phyloP scores from a whole-genome alignment of 2,113 vertebrate species.

The Tringa solitaria region DNA sequence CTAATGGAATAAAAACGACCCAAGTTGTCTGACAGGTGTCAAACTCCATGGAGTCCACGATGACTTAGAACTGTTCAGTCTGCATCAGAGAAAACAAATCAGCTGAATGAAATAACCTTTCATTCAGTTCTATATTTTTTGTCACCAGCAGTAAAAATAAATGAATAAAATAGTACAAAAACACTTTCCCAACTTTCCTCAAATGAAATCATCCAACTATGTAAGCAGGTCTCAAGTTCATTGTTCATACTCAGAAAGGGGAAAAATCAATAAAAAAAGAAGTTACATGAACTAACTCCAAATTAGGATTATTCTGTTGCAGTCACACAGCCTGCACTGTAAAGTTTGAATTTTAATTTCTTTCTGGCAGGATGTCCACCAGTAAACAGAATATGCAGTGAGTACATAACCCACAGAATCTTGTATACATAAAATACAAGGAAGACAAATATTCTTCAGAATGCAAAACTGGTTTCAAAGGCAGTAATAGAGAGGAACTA shows the following conservation, averaged over 20 bases:
- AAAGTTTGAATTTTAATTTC: neutral
- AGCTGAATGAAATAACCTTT: constrained; percentile 46
- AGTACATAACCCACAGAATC: neutral
- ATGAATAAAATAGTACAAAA: neutral
- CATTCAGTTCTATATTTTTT: constrained; percentile 34
- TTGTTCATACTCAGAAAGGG: neutral
- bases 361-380: neutral
- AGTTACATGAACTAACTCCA: neutral
- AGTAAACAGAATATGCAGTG: neutral
- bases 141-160: neutral
- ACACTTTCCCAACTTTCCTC: neutral
- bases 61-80: constrained; percentile 41
- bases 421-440: neutral
- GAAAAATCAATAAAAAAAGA: neutral
- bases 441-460: neutral
- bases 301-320: neutral
- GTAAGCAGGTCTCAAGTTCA: neutral
- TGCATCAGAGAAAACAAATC: constrained; percentile 37
- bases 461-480: neutral
- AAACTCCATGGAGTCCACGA: constrained; percentile 14
- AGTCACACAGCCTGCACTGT: neutral
- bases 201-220: neutral
- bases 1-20: constrained; percentile 69
- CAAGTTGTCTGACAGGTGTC: constrained; percentile 22
- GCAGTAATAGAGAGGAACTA: neutral